Conservation (phyloP, 2,797 vertebrate species). For the Peromyscus nudipes region DNA sequence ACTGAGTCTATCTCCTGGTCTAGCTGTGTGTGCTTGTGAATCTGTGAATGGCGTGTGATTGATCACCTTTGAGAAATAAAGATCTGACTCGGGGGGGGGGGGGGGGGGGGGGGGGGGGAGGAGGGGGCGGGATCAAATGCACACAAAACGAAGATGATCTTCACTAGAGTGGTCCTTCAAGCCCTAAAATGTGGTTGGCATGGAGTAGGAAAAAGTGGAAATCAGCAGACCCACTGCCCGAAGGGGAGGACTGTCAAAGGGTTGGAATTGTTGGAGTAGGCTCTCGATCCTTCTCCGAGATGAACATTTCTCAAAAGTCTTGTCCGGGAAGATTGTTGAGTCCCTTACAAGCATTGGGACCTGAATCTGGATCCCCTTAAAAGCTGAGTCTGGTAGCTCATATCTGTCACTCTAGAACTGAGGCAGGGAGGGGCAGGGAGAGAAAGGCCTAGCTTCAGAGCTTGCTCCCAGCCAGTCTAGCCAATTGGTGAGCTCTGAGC, state of each 20-base stretch:
- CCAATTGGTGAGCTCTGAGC: background rate
- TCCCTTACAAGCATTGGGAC: background rate
- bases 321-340: background rate
- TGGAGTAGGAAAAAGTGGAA: background rate
- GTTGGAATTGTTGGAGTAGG: background rate
- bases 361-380: background rate
- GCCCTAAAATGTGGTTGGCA: too few species aligned
- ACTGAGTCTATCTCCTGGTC: background rate
- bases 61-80: background rate
- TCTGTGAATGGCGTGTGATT: background rate
- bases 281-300: background rate
- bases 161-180: background rate
- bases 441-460: background rate
- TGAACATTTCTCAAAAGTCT: background rate
- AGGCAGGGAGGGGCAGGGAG: too few species aligned
- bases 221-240: background rate
- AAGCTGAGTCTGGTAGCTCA: background rate
- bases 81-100: background rate
- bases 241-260: background rate
- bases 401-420: background rate
- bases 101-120: too few species aligned
- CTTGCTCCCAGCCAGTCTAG: background rate
- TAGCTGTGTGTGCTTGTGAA: background rate
- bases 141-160: background rate
- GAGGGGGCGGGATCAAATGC: background rate